phyloP scores from a whole-genome alignment of 2,888 invertebrate species.

The Bhutanitis thaidina region DNA sequence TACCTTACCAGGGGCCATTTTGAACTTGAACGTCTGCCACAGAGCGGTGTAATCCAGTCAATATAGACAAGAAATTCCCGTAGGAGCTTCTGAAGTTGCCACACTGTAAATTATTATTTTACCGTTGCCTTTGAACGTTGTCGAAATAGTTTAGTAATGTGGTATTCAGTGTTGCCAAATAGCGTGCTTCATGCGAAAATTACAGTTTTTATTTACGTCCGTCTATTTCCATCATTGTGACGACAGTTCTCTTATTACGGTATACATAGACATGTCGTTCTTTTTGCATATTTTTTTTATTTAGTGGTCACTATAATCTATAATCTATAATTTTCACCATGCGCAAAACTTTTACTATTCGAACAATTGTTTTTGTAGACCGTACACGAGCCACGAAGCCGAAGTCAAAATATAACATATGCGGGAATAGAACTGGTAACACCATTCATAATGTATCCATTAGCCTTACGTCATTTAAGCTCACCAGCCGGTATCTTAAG shows the following conservation, averaged over 20 bases:
- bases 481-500: conserved; percentile 20
- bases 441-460: conserved; percentile 9
- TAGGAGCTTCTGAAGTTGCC: not conserved
- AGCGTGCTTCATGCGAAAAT: not conserved
- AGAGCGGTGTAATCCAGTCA: not conserved
- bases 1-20: no score
- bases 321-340: no score
- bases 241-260: conserved; percentile 6
- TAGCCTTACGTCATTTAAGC: conserved; percentile 20
- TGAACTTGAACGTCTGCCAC: not conserved
- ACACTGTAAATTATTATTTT: not conserved
- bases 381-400: no score
- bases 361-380: no score
- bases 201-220: not conserved
- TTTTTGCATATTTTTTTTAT: no score
- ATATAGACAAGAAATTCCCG: not conserved
- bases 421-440: not conserved
- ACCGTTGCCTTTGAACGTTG: not conserved
- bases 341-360: no score
- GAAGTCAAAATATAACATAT: not conserved
- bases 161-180: conserved; percentile 3
- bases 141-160: not conserved
- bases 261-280: not conserved
- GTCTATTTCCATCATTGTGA: not conserved
- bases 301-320: no score